Evolutionary conservation across 1,140 invertebrate genomes (phyloP), one percentile per base, ranked within the genome.

Genomic region (Sycophila sp.): DNA sequence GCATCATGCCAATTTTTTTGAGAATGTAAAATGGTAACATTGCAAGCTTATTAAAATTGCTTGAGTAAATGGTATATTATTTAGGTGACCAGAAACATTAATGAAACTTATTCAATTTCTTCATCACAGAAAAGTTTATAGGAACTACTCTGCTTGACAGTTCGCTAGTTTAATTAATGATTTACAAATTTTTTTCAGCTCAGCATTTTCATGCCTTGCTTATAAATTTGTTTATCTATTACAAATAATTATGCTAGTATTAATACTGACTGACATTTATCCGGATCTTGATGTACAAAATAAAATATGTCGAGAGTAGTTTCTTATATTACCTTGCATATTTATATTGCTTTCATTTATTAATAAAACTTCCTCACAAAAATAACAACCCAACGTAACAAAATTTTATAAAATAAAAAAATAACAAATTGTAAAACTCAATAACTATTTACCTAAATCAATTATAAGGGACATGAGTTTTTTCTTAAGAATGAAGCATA

Each of bases 301-400:
- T 60, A 38, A 17, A 51, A 28, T 51, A 36, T 26, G 7, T 26
- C 4, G 19, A 40, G 22, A 62, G 24, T 53, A 69, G 45, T 30
- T 53, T 36, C 55, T 26, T 59, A 17, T 58, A 42, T 28, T 56
- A 67, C 22, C 15, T 56, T 26, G 1, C 24, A 63, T 51, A 59
- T 26, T 59, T 24, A 6, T 59, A 69, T 69, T 69, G 45, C 56
- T 69, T 65, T 69, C 34, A 10, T 34, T 49, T 59, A 28, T n/a
- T 22, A 63, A 49, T 63, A 63, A 32, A 47, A 47, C 13, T 58
- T 34, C 8, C n/a, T 22, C 45, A 4, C 19, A 24, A 26, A 36
- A 51, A 38, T 38, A 51, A 38, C 17, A 40, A 60, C 22, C 5
- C 24, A 28, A 5, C 22, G 17, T 13, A 45, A n/a, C 28, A 45